Conservation (phyloP, 2,113 vertebrate genomes). For the Albula goreensis region DNA sequence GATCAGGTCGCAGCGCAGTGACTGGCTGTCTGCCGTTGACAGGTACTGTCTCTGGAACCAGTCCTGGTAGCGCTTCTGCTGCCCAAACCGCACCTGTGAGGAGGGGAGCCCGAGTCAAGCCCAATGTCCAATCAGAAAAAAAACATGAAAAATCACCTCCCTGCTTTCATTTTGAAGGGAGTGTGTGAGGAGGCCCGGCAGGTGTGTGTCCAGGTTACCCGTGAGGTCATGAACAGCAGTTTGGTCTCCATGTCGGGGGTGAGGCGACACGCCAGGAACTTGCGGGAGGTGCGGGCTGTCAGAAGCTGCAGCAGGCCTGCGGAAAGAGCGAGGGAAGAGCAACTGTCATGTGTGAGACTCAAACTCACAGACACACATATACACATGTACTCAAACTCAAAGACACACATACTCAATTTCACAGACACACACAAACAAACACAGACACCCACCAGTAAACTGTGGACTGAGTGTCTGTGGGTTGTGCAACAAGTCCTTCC, state of each 20-base stretch:
- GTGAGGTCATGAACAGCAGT: conserved; percentile 95
- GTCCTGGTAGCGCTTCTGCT: conserved; percentile 96
- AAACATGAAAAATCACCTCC: no score
- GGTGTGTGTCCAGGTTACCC: conserved; percentile 63
- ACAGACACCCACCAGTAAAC: conserved; percentile 81
- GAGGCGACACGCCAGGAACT: conserved; percentile 92
- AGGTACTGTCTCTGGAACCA: conserved; percentile 97
- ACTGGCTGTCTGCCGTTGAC: conserved; percentile 91
- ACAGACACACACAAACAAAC: not conserved
- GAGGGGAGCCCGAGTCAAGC: not conserved
- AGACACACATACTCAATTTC: not conserved
- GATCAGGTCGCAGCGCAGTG: conserved; percentile 92
- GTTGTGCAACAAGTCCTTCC: conserved; percentile 92
- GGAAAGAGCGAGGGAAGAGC: conserved; percentile 2
- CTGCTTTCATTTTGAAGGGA: no score
- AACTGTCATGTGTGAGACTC: not conserved
- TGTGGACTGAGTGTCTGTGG: conserved; percentile 87
- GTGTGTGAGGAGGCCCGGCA: not conserved
- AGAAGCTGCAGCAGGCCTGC: conserved; percentile 90
- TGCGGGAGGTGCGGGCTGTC: conserved; percentile 89
- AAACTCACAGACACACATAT: not conserved
- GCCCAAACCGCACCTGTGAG: conserved; percentile 86
- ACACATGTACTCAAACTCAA: not conserved
- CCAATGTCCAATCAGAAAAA: not conserved
- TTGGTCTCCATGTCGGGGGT: conserved; percentile 98